phyloP scores from a whole-genome alignment of 2,797 vertebrate species.

The Leptoclinus maculatus region DNA sequence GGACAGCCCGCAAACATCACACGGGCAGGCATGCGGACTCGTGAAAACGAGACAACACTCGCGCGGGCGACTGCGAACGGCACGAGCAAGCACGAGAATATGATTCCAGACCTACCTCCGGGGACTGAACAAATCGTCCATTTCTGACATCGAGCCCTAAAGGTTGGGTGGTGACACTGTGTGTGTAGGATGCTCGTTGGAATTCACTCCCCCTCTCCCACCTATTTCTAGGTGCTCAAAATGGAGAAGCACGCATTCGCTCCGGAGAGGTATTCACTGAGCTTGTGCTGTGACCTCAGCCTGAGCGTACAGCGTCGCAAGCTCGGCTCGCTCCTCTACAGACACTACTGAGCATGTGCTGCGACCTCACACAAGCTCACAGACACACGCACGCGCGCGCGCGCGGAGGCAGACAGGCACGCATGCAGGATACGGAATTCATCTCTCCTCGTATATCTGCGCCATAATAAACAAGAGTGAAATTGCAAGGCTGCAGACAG shows the following conservation, averaged over 20 bases:
- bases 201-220: slow-evolving; percentile 80
- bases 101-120: slow-evolving; percentile 92
- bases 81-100: slow-evolving; percentile 74
- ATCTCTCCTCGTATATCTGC: slow-evolving; percentile 85
- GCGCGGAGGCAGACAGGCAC: slow-evolving; percentile 60
- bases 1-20: slow-evolving; percentile 39
- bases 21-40: slow-evolving; percentile 37
- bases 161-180: slow-evolving; percentile 80
- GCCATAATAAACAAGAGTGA: slow-evolving; percentile 91
- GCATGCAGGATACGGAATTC: slow-evolving; percentile 83
- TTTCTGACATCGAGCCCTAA: slow-evolving; percentile 88
- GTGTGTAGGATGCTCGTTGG: slow-evolving; percentile 56
- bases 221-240: slow-evolving; percentile 93
- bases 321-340: slow-evolving; percentile 89
- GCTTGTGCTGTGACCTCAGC: slow-evolving; percentile 99
- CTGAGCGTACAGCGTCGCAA: slow-evolving; percentile 90
- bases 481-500: slow-evolving; percentile 81
- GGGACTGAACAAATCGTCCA: slow-evolving; percentile 96
- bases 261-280: slow-evolving; percentile 89
- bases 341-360: slow-evolving; percentile 98
- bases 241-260: slow-evolving; percentile 97
- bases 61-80: slow-evolving; percentile 33
- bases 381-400: slow-evolving; percentile 76
- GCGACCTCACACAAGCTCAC: slow-evolving; percentile 87
- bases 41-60: slow-evolving; percentile 53